Conservation (phyloP, 2,113 vertebrate species). For the Lontra canadensis region DNA sequence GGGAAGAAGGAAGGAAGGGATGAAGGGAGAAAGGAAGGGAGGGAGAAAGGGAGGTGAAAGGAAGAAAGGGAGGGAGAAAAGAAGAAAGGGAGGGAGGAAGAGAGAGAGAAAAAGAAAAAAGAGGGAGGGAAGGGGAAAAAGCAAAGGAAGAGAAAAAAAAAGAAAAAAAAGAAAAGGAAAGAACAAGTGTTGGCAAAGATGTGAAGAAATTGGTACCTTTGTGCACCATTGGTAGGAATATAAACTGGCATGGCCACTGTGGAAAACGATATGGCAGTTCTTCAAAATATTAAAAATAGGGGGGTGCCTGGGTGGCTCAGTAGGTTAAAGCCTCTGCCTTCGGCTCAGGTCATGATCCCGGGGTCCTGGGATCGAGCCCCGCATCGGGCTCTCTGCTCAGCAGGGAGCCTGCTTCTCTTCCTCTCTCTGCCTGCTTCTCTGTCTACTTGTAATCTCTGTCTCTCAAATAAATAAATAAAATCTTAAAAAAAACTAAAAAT, state of each 20-base stretch:
- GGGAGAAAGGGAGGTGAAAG: not conserved
- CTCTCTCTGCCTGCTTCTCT: no score
- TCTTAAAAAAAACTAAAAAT: not conserved
- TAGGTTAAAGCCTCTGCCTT: no score
- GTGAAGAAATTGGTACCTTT: not conserved
- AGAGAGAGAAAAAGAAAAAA: not conserved
- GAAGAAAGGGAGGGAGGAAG: not conserved
- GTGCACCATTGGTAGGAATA: no score
- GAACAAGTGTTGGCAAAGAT: not conserved
- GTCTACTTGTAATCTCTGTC: no score
- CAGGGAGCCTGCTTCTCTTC: no score
- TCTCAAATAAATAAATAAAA: no score
- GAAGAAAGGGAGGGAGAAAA: no score
- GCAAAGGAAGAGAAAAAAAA: not conserved
- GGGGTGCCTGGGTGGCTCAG: not conserved
- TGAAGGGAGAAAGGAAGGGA: accelerated
- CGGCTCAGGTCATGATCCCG: no score
- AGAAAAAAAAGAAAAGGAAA: not conserved
- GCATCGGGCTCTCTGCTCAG: no score
- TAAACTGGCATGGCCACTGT: not conserved
- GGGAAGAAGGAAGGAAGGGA: accelerated
- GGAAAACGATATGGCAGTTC: not conserved
- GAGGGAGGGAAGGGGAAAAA: not conserved
- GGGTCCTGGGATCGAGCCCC: no score
- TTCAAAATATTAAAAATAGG: not conserved